A percentile compares a stretch with the other conserved stretches of the same genome.
These are phyloP conservation scores for Dinoponera quadriceps DNA, from an alignment of 1,140 invertebrate genomes.

Conservation along the genomic window DNA sequence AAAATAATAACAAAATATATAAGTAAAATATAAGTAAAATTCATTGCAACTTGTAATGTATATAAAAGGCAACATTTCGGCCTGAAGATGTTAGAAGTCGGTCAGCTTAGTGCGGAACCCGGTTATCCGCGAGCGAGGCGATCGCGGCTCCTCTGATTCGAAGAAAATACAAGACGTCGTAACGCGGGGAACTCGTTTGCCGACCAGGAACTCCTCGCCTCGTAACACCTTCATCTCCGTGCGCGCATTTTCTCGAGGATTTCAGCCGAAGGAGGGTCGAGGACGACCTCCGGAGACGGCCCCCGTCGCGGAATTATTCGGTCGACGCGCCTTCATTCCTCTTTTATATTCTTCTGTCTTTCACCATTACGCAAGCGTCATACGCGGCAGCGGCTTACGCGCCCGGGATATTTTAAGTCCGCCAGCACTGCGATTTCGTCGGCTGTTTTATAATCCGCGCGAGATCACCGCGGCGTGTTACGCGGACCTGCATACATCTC, in stretches of 20 bases:
- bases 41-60: background rate
- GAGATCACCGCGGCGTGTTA: background rate
- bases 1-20: too few relatives aligned
- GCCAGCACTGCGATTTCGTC: background rate
- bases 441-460: slow-evolving; percentile 40
- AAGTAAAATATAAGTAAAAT: too few relatives aligned
- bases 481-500: background rate
- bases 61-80: background rate
- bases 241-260: slow-evolving; percentile 14
- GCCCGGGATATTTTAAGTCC: slow-evolving; percentile 29
- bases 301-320: slow-evolving; percentile 1
- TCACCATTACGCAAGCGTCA: slow-evolving; percentile 27
- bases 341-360: slow-evolving; percentile 14
- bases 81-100: background rate
- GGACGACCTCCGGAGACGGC: background rate
- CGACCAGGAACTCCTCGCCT: slow-evolving; percentile 1
- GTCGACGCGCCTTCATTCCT: background rate
- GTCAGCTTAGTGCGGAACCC: background rate
- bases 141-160: background rate
- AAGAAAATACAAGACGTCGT: slow-evolving; percentile 18
- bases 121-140: background rate
- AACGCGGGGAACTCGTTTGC: slow-evolving; percentile 24
- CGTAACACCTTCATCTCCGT: background rate
- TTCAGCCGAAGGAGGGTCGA: background rate
- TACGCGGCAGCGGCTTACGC: slow-evolving; percentile 20